Base-by-base conservation (phyloP, 2,888 invertebrate species). In the Automeris io region DNA sequence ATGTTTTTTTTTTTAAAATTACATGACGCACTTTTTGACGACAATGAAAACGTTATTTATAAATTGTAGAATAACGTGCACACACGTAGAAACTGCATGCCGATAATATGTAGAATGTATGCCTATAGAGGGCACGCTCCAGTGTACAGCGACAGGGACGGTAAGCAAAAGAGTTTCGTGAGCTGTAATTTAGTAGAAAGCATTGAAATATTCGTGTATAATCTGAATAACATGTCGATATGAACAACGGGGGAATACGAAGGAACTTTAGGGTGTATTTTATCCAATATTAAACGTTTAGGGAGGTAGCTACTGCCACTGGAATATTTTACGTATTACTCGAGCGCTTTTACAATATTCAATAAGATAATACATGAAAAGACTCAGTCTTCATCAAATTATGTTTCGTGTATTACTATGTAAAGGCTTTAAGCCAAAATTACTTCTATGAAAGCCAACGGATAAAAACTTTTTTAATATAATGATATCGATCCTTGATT, bases 171-270 rank as follows among this genome's bases (percentile, higher is more conserved):
- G 77, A 78, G 73, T 78, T 76, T 66, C 81, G 80, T 81, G 77
- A 70, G 74, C 75, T 78, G 80, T 85, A 85, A 86, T 86, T 86
- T 85, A 81, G 81, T 83, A 85, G 81, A 86, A 82, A 85, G 85
- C 86, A 83, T 85, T 83, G 86, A 85, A 85, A 83, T 83, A 83
- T 85, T 85, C 85, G 82, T 86, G 85, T 85, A 79, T 85, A 85
- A 83, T 86, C 82, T 81, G 80, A 83, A 85, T 85, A 86, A 85
- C 86, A 86, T 86, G 83, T 78, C 81, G 75, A 86, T 85, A 86
- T 86, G 85, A 85, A 82, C 83, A 81, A 77, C 85, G 81, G 79
- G 81, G 83, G 83, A 82, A 77, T 77, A 77, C 69, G 64, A 55
- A 53, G 65, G 62, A 70, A 75, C 81, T 75, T 65, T 67, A 70